phyloP scores from a whole-genome alignment of 2,888 invertebrate species.

The Spisula solida region DNA sequence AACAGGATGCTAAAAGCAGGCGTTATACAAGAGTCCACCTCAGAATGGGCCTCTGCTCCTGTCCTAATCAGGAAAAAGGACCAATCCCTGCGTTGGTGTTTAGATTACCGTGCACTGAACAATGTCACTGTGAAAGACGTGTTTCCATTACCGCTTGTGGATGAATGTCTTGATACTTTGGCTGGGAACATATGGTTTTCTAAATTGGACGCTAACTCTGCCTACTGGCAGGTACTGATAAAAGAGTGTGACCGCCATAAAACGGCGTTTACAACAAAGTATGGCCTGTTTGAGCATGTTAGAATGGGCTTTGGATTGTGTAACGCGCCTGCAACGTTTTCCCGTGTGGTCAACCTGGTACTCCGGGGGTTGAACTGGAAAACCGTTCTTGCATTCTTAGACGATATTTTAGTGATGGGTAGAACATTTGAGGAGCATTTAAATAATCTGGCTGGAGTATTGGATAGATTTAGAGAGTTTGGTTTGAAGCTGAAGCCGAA shows the following conservation, averaged over 20 bases:
- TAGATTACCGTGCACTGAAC: slow-evolving; percentile 24
- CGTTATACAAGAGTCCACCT: not conserved
- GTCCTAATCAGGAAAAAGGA: slow-evolving; percentile 21
- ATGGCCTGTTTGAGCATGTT: slow-evolving; percentile 65
- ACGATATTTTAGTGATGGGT: not conserved
- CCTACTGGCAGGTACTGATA: slow-evolving; percentile 50
- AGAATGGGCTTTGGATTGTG: slow-evolving; percentile 67
- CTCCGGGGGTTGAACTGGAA: slow-evolving; percentile 55
- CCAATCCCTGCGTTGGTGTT: not conserved
- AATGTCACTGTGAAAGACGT: not conserved
- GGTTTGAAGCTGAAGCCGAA: slow-evolving; percentile 61
- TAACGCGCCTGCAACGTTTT: slow-evolving; percentile 65
- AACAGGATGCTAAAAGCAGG: slow-evolving; percentile 39
- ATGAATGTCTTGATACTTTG: slow-evolving; percentile 1
- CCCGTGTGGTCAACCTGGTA: slow-evolving; percentile 58
- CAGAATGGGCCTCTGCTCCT: slow-evolving; percentile 21
- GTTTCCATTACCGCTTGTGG: slow-evolving; percentile 1
- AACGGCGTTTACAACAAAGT: slow-evolving; percentile 69
- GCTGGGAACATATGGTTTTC: slow-evolving; percentile 5
- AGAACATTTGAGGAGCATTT: not conserved
- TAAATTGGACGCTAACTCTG: too few relatives aligned
- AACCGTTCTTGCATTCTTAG: not conserved
- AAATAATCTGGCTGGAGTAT: slow-evolving; percentile 41
- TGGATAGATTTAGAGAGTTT: slow-evolving; percentile 51
- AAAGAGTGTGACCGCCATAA: slow-evolving; percentile 56